phyloP scores from a whole-genome alignment of 2,888 invertebrate genomes.

The Smittia aterrima region DNA sequence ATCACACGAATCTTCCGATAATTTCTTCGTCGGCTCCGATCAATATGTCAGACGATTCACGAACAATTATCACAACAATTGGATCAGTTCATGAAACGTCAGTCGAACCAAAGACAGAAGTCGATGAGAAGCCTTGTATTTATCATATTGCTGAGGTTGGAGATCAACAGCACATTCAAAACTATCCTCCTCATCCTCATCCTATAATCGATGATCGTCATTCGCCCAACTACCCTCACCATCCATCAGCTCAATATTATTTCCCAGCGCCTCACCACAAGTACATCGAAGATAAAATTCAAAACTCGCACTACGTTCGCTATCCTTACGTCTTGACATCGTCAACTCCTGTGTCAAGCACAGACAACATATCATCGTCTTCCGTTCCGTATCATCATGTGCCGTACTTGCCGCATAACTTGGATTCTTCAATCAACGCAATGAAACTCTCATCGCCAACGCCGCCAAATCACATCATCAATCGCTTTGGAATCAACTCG shows the following conservation, averaged over 20 bases:
- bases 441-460: constrained; percentile 25
- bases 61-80: constrained; percentile 25
- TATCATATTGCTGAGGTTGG: constrained; percentile 32
- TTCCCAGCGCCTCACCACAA: constrained; percentile 8
- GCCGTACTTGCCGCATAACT: constrained; percentile 22
- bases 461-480: neutral
- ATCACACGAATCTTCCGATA: constrained; percentile 20
- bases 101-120: constrained; percentile 28
- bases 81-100: constrained; percentile 4
- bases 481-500: neutral
- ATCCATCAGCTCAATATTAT: constrained; percentile 26
- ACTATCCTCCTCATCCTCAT: constrained; percentile 33
- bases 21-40: neutral
- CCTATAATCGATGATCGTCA: constrained; percentile 36
- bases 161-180: constrained; percentile 18
- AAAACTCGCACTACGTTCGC: constrained; percentile 24
- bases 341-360: constrained; percentile 9
- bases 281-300: constrained; percentile 24
- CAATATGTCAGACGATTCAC: neutral
- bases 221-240: constrained; percentile 30
- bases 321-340: constrained; percentile 35
- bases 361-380: constrained; percentile 13
- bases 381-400: constrained; percentile 25
- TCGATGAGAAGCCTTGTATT: constrained; percentile 20
- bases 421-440: constrained; percentile 28